Conservation (phyloP, 2,888 invertebrate genomes). For the Ochropleura plecta region DNA sequence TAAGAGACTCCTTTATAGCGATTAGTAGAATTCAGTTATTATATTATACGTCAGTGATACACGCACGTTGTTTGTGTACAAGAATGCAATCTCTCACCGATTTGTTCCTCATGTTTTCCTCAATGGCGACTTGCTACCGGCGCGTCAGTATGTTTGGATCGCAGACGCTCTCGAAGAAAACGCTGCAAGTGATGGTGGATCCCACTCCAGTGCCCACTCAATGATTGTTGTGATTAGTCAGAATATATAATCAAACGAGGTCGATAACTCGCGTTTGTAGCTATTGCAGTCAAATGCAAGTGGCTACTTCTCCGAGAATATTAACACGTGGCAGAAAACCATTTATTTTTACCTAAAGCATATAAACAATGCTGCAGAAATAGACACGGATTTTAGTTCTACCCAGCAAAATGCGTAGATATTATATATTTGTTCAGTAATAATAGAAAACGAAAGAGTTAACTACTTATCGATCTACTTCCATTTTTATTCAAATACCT, state of each 20-base stretch:
- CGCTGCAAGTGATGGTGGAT: not conserved
- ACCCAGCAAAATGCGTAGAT: not conserved
- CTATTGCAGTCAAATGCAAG: conserved; percentile 21
- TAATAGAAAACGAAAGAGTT: not conserved
- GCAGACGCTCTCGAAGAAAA: not conserved
- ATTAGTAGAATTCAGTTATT: conserved; percentile 83
- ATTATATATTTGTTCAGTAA: not conserved
- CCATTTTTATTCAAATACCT: not conserved
- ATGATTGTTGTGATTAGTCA: conserved; percentile 36
- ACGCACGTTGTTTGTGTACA: conserved; percentile 47
- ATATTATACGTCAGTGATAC: conserved; percentile 59
- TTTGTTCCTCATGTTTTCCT: conserved; percentile 35
- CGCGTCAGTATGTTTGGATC: not conserved
- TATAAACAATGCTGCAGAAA: conserved; percentile 26
- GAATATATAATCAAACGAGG: conserved; percentile 25
- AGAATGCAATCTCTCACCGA: conserved; percentile 39
- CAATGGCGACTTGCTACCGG: not conserved
- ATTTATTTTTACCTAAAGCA: conserved; percentile 20
- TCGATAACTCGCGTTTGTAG: conserved; percentile 28
- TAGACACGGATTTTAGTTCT: conserved; percentile 13
- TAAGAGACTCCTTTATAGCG: conserved; percentile 80
- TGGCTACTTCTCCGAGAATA: conserved; percentile 11
- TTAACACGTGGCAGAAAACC: conserved; percentile 6
- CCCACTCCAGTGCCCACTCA: conserved; percentile 1
- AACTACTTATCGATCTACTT: not conserved